Percentiles rank a stretch among this genome's conserved stretches.
Conservation (phyloP, 1,140 invertebrate species). For the Heliothis subflexa region DNA sequence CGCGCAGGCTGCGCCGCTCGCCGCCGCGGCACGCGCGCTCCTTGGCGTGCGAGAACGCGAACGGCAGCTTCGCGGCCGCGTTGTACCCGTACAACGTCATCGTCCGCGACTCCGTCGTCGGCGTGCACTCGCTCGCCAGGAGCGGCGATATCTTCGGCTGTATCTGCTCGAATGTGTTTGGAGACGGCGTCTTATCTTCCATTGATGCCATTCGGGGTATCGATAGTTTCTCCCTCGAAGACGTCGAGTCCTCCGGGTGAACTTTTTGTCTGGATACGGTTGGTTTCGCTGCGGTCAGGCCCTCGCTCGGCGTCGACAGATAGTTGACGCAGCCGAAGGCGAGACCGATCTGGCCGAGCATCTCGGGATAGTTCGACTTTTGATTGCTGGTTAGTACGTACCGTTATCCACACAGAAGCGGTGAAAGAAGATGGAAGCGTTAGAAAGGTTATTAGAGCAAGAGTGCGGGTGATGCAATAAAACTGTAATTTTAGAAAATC, state of each 20-base stretch:
- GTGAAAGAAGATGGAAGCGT: constrained; percentile 63
- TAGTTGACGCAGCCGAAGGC: constrained; percentile 86
- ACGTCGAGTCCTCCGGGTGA: constrained; percentile 73
- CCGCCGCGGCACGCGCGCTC: constrained; percentile 52
- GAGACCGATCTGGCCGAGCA: constrained; percentile 85
- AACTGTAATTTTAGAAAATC: constrained; percentile 52
- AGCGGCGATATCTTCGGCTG: constrained; percentile 80
- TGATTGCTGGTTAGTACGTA: constrained; percentile 77
- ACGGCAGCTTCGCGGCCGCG: constrained; percentile 82
- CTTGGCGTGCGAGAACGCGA: constrained; percentile 79
- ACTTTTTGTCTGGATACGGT: constrained; percentile 72
- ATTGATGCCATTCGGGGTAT: constrained; percentile 73
- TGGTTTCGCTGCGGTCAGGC: constrained; percentile 53
- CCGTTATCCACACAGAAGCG: constrained; percentile 66
- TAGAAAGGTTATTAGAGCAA: constrained; percentile 58
- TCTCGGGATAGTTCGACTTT: constrained; percentile 85
- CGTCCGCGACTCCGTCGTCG: constrained; percentile 68
- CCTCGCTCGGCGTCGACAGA: constrained; percentile 69
- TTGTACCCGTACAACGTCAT: constrained; percentile 83
- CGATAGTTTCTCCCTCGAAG: constrained; percentile 71
- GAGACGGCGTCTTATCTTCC: constrained; percentile 76
- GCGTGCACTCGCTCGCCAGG: constrained; percentile 70
- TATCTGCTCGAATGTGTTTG: constrained; percentile 65
- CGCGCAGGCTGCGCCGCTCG: constrained; percentile 62
- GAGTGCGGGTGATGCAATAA: constrained; percentile 29